Percentiles rank a stretch among this genome's conserved stretches.
These are phyloP conservation scores for Phylloscopus whistleri DNA, from an alignment of 2,113 vertebrate species.

Conservation along the genomic window DNA sequence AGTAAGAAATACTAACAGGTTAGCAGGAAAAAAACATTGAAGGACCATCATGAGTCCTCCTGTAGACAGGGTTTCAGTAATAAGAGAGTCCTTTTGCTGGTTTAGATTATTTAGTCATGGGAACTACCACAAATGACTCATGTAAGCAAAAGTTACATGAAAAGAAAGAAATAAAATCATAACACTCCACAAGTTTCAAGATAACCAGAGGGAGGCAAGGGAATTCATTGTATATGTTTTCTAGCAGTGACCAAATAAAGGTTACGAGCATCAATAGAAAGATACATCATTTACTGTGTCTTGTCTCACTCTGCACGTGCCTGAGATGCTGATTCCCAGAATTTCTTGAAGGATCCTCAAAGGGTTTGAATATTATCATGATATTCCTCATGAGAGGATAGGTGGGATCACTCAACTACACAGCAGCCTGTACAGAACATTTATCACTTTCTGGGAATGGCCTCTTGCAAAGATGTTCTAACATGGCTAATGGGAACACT, in stretches of 20 bases:
- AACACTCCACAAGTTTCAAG: background rate
- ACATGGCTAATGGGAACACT: background rate
- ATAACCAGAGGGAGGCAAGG: constrained; percentile 56
- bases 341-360: background rate
- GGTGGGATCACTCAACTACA: background rate
- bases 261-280: constrained; percentile 25
- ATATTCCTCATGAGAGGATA: background rate
- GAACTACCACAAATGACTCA: background rate
- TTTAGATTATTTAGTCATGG: background rate
- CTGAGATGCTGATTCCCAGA: background rate
- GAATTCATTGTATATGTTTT: constrained; percentile 40
- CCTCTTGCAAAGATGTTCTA: background rate
- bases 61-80: background rate
- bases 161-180: background rate
- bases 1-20: background rate
- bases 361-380: background rate
- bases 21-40: background rate
- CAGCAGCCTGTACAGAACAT: background rate
- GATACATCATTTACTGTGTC: constrained; percentile 29
- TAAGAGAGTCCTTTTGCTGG: constrained; percentile 22
- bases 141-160: background rate
- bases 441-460: background rate
- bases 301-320: constrained; percentile 49
- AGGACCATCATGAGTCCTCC: background rate
- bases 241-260: constrained; percentile 56